Evolutionary conservation across 2,113 vertebrate species (phyloP), one percentile per base, ranked within the genome.

Genomic region (Cricetomys ansorgei): DNA sequence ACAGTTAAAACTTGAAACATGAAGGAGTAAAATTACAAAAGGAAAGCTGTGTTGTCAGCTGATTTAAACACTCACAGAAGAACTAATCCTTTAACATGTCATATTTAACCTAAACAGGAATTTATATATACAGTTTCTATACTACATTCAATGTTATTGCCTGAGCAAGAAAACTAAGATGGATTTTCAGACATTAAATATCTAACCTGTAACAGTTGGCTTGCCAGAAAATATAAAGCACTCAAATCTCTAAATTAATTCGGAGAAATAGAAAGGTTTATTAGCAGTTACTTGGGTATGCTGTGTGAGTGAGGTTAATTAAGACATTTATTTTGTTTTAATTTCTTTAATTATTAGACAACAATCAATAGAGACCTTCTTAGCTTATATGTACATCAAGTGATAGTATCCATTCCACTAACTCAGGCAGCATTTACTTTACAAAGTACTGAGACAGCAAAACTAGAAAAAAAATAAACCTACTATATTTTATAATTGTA

Each of bases 291-390:
- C 55, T 53, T 91, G 67, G 45, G 57, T 5, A 73, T 40, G 8
- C 62, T 75, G 23, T 45, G 75, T 65, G 64, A 97, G 73, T 76
- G 27, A 95, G 76, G 83, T 23, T 48, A 96, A 93, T 94, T 97
- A 83, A 83, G 12, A 9, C 57, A 1, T 97, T 95, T 97, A 72
- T 50, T 48, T 48, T 67, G 19, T 67, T 85, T 65, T 85, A 34
- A 12, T 85, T 85, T 34, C 93, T 94, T 87, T 0, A 25, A 13
- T 79, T 70, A 76, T 53, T 87, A 96, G 96, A n/a, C 92, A 93
- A 95, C 95, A 98, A 98, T 98, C 97, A 95, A 94, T 96, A 92
- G 13, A 50, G 80, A 88, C 96, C 97, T 98, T 98, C 85, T 81
- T 92, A 94, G 16, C 64, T 87, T 79, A 92, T 91, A 73, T 7